Conservation (phyloP, 2,888 invertebrate species). For the Ethmia dodecea region DNA sequence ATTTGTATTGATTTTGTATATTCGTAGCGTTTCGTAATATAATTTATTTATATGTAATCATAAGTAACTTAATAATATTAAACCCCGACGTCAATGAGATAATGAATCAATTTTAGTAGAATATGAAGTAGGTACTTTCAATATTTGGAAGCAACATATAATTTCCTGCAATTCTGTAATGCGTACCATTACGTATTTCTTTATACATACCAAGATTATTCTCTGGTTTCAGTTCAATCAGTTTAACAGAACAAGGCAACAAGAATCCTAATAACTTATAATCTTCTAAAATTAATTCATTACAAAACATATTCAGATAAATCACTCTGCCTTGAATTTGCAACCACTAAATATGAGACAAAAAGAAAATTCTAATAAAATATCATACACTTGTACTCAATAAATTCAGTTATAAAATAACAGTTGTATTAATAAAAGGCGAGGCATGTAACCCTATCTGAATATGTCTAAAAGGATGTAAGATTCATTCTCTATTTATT, state of each 20-base stretch:
- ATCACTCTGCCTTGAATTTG: neutral
- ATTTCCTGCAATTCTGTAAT: no score
- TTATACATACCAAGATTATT: no score
- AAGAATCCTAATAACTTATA: no score
- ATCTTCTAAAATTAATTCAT: conserved; percentile 4
- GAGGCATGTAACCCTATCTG: conserved; percentile 17
- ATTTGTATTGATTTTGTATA: conserved; percentile 76
- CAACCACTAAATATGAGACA: no score
- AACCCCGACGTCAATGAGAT: conserved; percentile 27
- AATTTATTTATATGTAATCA: conserved; percentile 64
- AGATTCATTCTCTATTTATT: conserved; percentile 52
- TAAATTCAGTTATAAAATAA: no score
- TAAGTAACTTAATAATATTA: conserved; percentile 29
- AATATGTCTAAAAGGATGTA: conserved; percentile 29
- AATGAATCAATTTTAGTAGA: conserved; percentile 40
- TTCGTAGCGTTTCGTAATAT: conserved; percentile 72
- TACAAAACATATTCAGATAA: conserved; percentile 1
- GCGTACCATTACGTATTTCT: no score
- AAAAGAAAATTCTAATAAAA: no score
- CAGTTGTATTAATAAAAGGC: neutral
- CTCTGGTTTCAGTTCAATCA: no score
- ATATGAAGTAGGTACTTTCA: no score
- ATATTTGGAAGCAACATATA: no score
- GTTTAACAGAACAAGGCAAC: no score
- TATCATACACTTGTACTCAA: no score